Evolutionary conservation across 2,888 invertebrate species (phyloP), one percentile per base, ranked within the genome.

Genomic region (Andrena marginata): DNA sequence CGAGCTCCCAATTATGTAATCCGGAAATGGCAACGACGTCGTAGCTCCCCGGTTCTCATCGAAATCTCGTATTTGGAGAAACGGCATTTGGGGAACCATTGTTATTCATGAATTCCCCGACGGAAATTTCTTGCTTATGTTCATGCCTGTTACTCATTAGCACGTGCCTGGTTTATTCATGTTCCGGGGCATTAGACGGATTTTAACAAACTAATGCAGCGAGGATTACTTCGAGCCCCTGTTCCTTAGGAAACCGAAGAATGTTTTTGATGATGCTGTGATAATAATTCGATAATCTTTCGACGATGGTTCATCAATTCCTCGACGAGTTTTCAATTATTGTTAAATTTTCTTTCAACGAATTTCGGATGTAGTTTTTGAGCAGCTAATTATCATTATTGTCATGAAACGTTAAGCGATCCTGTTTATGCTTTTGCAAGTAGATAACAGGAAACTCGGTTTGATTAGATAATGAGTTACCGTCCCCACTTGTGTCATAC

Each of bases 41-140:
- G 1, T 7, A 35, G 63, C 49, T 56, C 54, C 23, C 10, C 42
- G 33, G 42, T 23, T 16, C 62, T 5, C 8, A 16, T 29, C 29
- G 10, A 16, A 33, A n/a, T 10, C 42, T 3, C 35, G 35, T 4
- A 26, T 62, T 73, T 73, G 56, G 59, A 20, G 64, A 35, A 81
- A 59, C 59, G 29, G 42, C 49, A 72, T 67, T 65, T 49, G 54
- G 54, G 33, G 51, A 49, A 60, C 29, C 26, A 70, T 85, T 77
- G 63, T 64, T 81, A 80, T 85, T 85, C 81, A 78, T 67, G 65
- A 33, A 20, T 48, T 35, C 60, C 56, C 60, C 20, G 29, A 2
- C 51, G 62, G 73, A 81, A 81, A 85, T 80, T 79, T 78, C 75
- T 85, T 77, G 71, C 65, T 64, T 67, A 48, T 20, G 29, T 56